Evolutionary conservation across 2,797 vertebrate species (phyloP).

Genomic region (Sarcophilus harrisii): DNA sequence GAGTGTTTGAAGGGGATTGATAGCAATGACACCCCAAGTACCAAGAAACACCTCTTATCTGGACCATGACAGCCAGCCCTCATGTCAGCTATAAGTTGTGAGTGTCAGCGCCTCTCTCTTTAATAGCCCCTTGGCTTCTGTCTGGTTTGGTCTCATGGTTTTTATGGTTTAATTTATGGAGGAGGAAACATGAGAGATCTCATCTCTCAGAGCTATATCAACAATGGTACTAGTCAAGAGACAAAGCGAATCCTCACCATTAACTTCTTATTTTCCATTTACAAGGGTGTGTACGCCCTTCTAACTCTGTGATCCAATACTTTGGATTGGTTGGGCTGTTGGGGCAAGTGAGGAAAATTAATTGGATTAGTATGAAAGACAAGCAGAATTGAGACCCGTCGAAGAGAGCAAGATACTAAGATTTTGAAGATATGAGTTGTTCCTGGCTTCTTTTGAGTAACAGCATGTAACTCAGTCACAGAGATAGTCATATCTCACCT

Average conservation of each 20-base stretch:
- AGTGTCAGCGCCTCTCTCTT: slow-evolving; percentile 57
- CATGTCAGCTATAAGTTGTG: neutral
- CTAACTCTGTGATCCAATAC: neutral
- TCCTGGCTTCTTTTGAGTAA: neutral
- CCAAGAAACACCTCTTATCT: slow-evolving; percentile 64
- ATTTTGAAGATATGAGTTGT: neutral
- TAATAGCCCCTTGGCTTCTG: neutral
- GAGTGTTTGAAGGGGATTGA: slow-evolving; percentile 69
- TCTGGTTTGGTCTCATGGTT: neutral
- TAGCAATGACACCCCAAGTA: slow-evolving; percentile 71
- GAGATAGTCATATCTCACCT: neutral
- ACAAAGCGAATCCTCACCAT: neutral
- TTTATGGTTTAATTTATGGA: neutral
- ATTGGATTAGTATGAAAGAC: neutral
- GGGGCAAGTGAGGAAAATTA: neutral
- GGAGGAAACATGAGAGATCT: neutral
- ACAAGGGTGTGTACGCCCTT: neutral
- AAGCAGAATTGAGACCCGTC: neutral
- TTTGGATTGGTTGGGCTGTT: neutral
- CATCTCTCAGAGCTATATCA: neutral
- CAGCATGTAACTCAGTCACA: neutral
- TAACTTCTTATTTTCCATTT: neutral
- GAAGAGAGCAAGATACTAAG: neutral
- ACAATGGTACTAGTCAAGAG: neutral
- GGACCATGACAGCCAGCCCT: slow-evolving; percentile 38